These are phyloP conservation scores for Acronicta leporina DNA, from an alignment of 2,888 invertebrate genomes.

Conservation along the genomic window DNA sequence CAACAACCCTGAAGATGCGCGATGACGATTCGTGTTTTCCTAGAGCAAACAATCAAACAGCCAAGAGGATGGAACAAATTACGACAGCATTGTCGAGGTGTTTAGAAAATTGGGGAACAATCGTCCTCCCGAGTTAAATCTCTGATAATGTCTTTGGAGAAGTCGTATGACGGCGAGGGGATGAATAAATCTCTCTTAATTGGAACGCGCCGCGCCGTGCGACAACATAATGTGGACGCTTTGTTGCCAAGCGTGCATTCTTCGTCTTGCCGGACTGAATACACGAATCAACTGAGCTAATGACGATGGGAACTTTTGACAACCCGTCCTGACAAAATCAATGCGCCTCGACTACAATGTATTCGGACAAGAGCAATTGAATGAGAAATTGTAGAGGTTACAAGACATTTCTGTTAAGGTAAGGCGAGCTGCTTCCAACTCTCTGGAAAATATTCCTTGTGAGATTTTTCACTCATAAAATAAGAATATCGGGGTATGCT, in stretches of 20 bases:
- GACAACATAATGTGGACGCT: conserved; percentile 84
- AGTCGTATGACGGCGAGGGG: conserved; percentile 76
- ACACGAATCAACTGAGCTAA: conserved; percentile 77
- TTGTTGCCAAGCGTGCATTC: conserved; percentile 80
- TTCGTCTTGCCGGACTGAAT: conserved; percentile 71
- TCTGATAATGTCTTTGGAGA: conserved; percentile 83
- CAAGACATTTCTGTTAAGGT: conserved; percentile 43
- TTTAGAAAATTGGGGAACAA: conserved; percentile 87
- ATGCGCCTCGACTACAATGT: conserved; percentile 54
- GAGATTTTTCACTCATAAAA: conserved; percentile 78
- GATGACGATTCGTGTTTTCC: conserved; percentile 78
- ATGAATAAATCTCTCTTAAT: conserved; percentile 87
- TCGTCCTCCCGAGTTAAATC: conserved; percentile 83
- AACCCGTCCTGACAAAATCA: conserved; percentile 66
- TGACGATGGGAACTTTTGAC: conserved; percentile 78
- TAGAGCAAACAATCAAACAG: conserved; percentile 81
- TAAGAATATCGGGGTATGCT: conserved; percentile 78
- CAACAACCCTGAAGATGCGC: conserved; percentile 68
- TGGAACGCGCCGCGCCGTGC: conserved; percentile 79
- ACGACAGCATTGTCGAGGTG: conserved; percentile 82
- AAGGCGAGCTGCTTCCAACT: conserved; percentile 38
- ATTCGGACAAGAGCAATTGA: conserved; percentile 51
- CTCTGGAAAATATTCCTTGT: conserved; percentile 65
- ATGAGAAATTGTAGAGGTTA: conserved; percentile 52
- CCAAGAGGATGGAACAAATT: conserved; percentile 84